Base-by-base conservation (phyloP, 2,888 invertebrate genomes). In the Eilema depressum region DNA sequence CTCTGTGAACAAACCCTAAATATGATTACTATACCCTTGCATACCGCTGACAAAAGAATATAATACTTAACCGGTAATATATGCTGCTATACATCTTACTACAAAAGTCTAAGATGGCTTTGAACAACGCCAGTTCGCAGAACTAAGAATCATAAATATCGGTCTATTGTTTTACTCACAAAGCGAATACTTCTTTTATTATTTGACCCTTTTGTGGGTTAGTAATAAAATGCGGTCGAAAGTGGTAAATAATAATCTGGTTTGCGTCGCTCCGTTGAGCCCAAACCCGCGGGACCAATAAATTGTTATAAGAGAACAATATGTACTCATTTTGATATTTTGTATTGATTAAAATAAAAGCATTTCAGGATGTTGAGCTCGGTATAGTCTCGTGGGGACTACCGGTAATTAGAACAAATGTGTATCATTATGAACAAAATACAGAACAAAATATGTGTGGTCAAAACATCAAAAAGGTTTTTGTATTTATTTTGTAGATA, bases 181-280 rank as follows among this genome's bases (percentile, higher is more conserved):
- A 84, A 83, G 83, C 81, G 81, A 83, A 82, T 80, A 85, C 82
- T 85, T 86, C 81, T 87, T 88, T 87, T 86, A 88, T 85, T 85
- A 88, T 84, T 85, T 86, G 85, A 87, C 83, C 88, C 84, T 86
- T 88, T 86, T 85, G 84, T 84, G 86, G 80, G 83, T 78, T 76
- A 76, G 83, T 80, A 85, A 85, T 87, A 86, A 87, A 88, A 88
- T 81, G 86, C 83, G 88, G 87, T 83, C 81, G 81, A 82, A 86
- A 88, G 86, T 87, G 88, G 85, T 86, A 87, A 87, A 89, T 86
- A 89, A 88, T 88, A 87, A 88, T 87, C 84, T 85, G 84, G 83
- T 85, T 85, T 74, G 82, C 81, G 80, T 81, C 80, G 86, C 85
- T 78, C 75, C 85, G 85, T 76, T 83, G 85, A 80, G 74, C 74